Evolutionary conservation across 1,140 invertebrate species (phyloP).

Genomic region (Rhysida immarginata): DNA sequence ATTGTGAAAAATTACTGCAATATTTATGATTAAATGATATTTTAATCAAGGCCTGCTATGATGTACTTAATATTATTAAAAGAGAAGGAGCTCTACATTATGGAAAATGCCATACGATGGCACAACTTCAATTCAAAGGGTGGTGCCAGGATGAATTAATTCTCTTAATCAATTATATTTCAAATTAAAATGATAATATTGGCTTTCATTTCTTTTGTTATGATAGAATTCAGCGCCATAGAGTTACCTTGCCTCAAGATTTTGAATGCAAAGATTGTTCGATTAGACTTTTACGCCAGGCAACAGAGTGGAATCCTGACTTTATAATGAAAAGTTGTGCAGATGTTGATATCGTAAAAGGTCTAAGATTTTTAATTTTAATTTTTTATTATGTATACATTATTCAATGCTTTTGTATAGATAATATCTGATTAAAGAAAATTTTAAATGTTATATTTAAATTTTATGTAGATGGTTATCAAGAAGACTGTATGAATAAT

Average conservation of each 20-base stretch:
- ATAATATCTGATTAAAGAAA: too few species aligned
- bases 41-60: too few species aligned
- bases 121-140: too few species aligned
- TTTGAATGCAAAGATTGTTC: conserved; percentile 81
- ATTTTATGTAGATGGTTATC: conserved; percentile 34
- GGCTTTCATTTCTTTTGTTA: background rate
- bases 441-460: background rate
- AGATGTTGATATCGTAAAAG: conserved; percentile 64
- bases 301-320: conserved; percentile 64
- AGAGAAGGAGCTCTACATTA: too few species aligned
- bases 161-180: too few species aligned
- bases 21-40: too few species aligned
- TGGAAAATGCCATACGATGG: too few species aligned
- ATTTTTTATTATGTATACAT: background rate
- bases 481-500: conserved; percentile 64
- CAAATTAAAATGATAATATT: too few species aligned
- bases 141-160: too few species aligned
- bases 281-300: conserved; percentile 69
- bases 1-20: too few species aligned
- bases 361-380: conserved; percentile 1
- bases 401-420: background rate
- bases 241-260: conserved; percentile 58
- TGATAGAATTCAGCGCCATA: conserved; percentile 58
- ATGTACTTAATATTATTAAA: too few species aligned
- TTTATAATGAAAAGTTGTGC: conserved; percentile 91